Percentiles rank a stretch among this genome's conserved stretches.
phyloP scores from a whole-genome alignment of 1,140 invertebrate genomes.

The Mactra quadrangularis region DNA sequence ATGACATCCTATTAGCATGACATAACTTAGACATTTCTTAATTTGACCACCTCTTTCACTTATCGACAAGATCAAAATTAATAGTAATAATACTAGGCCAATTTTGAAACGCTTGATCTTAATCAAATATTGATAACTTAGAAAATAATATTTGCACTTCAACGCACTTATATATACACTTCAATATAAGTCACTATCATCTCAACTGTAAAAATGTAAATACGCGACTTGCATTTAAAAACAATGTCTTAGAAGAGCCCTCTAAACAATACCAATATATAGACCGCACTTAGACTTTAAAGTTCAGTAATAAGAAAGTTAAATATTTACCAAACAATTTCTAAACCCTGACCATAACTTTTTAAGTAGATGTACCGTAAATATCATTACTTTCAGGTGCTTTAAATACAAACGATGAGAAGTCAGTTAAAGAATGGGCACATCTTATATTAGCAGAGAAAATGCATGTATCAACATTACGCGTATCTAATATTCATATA shows the following conservation, averaged over 20 bases:
- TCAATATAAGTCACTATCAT: no score
- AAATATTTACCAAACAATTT: neutral
- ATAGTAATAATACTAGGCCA: no score
- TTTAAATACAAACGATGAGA: constrained; percentile 24
- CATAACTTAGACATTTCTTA: neutral
- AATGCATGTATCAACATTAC: constrained; percentile 59
- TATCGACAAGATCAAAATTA: no score
- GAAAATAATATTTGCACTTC: no score
- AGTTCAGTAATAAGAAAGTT: neutral
- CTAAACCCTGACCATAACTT: no score
- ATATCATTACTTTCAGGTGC: constrained; percentile 59
- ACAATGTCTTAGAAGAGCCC: neutral
- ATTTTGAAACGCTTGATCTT: no score
- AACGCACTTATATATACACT: no score
- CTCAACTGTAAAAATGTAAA: neutral
- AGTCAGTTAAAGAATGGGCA: constrained; percentile 5
- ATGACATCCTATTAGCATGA: neutral
- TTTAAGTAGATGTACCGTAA: no score
- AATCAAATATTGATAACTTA: no score
- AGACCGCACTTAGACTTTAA: neutral
- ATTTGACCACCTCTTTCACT: neutral
- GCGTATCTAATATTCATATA: constrained; percentile 52
- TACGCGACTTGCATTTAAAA: neutral
- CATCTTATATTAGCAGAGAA: constrained; percentile 51
- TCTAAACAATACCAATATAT: neutral